These are phyloP conservation scores for Telenomus remus DNA, from an alignment of 1,140 invertebrate species.

Conservation along the genomic window DNA sequence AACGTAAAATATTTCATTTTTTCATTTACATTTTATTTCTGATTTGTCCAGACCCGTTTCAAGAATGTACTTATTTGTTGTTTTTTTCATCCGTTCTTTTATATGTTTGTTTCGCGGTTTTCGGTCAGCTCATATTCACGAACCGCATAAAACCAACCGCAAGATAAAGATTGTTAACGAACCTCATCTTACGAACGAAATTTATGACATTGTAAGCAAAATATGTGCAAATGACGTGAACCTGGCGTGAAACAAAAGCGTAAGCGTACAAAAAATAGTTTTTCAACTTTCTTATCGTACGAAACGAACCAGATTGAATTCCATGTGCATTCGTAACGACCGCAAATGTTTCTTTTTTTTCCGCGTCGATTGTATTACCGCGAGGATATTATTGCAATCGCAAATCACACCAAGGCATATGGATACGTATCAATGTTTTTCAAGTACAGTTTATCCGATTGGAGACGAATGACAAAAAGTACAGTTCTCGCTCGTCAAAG, in stretches of 20 bases:
- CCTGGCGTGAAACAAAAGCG: too few relatives aligned
- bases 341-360: conserved; percentile 44
- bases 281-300: conserved; percentile 50
- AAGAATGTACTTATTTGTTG: too few relatives aligned
- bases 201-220: conserved; percentile 7
- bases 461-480: too few relatives aligned
- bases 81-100: too few relatives aligned
- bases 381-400: conserved; percentile 40
- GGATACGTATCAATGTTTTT: too few relatives aligned
- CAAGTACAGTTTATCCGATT: too few relatives aligned
- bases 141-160: conserved; percentile 22
- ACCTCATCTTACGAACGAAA: too few relatives aligned
- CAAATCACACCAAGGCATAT: conserved; percentile 38
- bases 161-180: too few relatives aligned
- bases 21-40: too few relatives aligned
- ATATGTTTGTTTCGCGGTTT: conserved; percentile 8
- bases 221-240: conserved; percentile 41
- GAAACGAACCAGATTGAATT: conserved; percentile 53
- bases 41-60: too few relatives aligned
- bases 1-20: too few relatives aligned
- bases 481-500: too few relatives aligned
- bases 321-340: conserved; percentile 49
- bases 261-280: conserved; percentile 42
- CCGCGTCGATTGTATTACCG: conserved; percentile 38
- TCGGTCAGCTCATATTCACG: conserved; percentile 20